Percentiles rank a stretch among this genome's conserved stretches.
These are phyloP conservation scores for Tricholaema leucomelas DNA, from an alignment of 2,113 vertebrate genomes.

Conservation along the genomic window DNA sequence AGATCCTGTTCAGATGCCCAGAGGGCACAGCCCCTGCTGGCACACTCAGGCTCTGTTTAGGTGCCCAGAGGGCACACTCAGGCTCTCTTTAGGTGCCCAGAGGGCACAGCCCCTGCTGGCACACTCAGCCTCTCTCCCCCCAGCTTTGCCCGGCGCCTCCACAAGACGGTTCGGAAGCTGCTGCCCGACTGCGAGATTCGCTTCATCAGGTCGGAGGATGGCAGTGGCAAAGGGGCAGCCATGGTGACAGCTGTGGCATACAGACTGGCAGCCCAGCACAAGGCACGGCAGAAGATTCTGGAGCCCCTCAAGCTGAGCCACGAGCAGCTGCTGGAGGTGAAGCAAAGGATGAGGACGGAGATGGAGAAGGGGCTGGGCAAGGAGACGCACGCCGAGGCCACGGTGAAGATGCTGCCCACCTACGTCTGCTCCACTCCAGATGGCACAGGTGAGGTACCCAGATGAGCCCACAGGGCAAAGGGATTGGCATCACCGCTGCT, in stretches of 20 bases:
- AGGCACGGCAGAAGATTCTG: conserved; percentile 83
- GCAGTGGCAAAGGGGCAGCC: conserved; percentile 93
- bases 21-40: too few relatives aligned
- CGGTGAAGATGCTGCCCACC: conserved; percentile 93
- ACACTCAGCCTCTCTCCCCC: neutral
- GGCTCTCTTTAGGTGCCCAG: too few relatives aligned
- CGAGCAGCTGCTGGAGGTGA: conserved; percentile 89
- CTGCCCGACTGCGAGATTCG: conserved; percentile 92
- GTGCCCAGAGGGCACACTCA: too few relatives aligned
- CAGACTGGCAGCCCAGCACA: conserved; percentile 85
- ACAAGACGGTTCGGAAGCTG: conserved; percentile 89
- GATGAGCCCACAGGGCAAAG: fast-evolving
- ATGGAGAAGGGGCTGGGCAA: conserved; percentile 85
- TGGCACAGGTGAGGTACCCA: conserved; percentile 83
- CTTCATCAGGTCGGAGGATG: conserved; percentile 90
- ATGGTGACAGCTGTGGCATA: conserved; percentile 97
- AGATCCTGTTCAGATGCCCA: too few relatives aligned
- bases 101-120: neutral
- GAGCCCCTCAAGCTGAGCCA: conserved; percentile 82
- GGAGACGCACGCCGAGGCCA: conserved; percentile 75
- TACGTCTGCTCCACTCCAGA: conserved; percentile 92
- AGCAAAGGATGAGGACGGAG: conserved; percentile 82
- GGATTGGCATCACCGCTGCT: neutral
- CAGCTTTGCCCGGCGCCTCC: conserved; percentile 89
- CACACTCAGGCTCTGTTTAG: too few relatives aligned